These are phyloP conservation scores for Podotricha telesiphe DNA, from an alignment of 2,888 invertebrate species.

Conservation along the genomic window DNA sequence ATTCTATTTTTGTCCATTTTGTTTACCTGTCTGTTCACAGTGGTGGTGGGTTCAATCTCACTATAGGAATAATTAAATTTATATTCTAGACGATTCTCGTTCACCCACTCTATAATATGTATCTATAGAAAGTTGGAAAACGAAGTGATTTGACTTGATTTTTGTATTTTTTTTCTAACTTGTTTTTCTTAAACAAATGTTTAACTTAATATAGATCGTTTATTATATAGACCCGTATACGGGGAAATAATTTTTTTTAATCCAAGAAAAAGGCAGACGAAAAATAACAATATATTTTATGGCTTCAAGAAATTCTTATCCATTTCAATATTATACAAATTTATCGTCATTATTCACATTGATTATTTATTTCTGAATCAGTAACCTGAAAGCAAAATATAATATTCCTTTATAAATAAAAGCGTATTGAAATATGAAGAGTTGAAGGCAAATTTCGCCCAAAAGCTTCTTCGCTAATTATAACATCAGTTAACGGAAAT, in stretches of 20 bases:
- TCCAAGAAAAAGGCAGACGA: too few species aligned
- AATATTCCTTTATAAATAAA: slow-evolving; percentile 14
- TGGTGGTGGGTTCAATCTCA: background rate
- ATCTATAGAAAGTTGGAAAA: too few species aligned
- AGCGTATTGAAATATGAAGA: slow-evolving; percentile 16
- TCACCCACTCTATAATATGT: too few species aligned
- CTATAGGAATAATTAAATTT: background rate
- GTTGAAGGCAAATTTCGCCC: background rate
- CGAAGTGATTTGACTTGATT: too few species aligned
- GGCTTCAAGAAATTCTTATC: background rate
- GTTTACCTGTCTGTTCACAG: background rate
- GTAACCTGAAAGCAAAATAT: slow-evolving; percentile 11
- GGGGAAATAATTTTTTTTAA: too few species aligned
- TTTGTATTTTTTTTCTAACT: too few species aligned
- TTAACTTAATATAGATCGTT: too few species aligned
- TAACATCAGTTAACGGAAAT: slow-evolving; percentile 22
- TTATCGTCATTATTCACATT: background rate
- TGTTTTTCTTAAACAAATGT: too few species aligned
- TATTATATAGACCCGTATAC: too few species aligned
- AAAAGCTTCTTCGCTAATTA: slow-evolving; percentile 27
- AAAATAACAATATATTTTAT: background rate
- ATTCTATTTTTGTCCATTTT: background rate
- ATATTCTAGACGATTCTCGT: too few species aligned
- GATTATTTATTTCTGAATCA: slow-evolving; percentile 4
- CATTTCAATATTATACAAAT: background rate